phyloP scores from a whole-genome alignment of 2,888 invertebrate genomes.

The Spodoptera picta region DNA sequence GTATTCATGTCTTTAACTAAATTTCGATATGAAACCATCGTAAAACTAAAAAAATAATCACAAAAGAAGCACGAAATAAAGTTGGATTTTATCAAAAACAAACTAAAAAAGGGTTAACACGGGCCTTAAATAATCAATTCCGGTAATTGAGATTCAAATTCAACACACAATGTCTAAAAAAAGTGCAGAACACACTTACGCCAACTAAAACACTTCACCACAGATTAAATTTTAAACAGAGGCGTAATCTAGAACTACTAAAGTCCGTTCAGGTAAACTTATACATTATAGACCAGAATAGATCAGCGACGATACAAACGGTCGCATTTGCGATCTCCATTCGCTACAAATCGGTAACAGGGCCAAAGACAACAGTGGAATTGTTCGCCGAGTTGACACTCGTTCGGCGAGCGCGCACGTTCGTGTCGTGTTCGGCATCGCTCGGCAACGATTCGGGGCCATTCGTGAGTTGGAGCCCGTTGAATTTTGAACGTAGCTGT shows the following conservation, averaged over 20 bases:
- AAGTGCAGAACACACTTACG: slow-evolving; percentile 33
- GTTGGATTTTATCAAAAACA: neutral
- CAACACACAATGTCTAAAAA: slow-evolving; percentile 17
- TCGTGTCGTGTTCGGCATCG: slow-evolving; percentile 80
- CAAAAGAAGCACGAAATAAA: no score
- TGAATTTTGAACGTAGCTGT: slow-evolving; percentile 86
- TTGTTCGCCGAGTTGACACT: slow-evolving; percentile 78
- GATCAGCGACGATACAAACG: slow-evolving; percentile 69
- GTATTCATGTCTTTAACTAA: no score
- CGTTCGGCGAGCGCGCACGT: slow-evolving; percentile 71
- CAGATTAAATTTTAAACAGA: slow-evolving; percentile 12
- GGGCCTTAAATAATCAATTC: slow-evolving; percentile 29
- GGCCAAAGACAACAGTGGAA: slow-evolving; percentile 88
- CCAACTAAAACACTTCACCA: slow-evolving; percentile 20
- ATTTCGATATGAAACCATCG: no score
- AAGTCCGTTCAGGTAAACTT: slow-evolving; percentile 60
- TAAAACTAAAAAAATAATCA: no score
- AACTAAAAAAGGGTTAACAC: neutral
- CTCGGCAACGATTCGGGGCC: slow-evolving; percentile 82
- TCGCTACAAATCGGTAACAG: slow-evolving; percentile 90
- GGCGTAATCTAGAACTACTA: slow-evolving; percentile 37
- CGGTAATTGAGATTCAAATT: slow-evolving; percentile 50
- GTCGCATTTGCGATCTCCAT: slow-evolving; percentile 67
- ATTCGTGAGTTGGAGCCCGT: slow-evolving; percentile 79
- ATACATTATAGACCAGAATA: slow-evolving; percentile 72